Evolutionary conservation across 2,113 vertebrate genomes (phyloP), one percentile per base, ranked within the genome.

Genomic region (Pagrus major): DNA sequence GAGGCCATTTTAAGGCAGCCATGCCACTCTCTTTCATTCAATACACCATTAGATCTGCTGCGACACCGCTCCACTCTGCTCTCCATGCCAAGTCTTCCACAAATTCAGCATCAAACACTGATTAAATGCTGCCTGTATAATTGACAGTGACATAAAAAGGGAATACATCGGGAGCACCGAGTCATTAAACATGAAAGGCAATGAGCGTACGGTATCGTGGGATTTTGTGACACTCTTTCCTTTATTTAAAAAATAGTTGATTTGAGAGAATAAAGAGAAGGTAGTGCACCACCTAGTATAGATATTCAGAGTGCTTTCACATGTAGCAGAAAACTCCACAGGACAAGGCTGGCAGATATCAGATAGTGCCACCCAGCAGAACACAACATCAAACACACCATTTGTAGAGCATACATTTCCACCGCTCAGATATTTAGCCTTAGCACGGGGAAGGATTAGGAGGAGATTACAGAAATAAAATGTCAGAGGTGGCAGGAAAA

Each of bases 221-320:
- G 81, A 66, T 88, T 94, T 93, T 90, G 86, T 64, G 86, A 94
- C 91, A 93, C 91, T 88, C 81, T 92, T 93, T 90, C 63, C 91
- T 94, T 95, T 94, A 94, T 95, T 94, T 93, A 92, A 94, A 94
- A 94, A 94, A 94, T 93, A 94, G 76, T 80, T 91, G 84, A 92
- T 94, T 94, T 93, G n/a, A 52, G 86, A 93, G 84, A 92, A 86
- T 90, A 91, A 85, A 89, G 88, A 91, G 76, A 91, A 88, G 86
- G 91, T 90, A 87, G 90, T 93, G 88, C 90, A 93, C 87, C 93
- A 92, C 81, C 86, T 92, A 88, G 67, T 91, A 91, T 82, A 90
- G 84, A 92, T 90, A 93, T 91, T 90, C 66, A 89, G 92, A 94
- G 91, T 93, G 91, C 86, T 92, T 93, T 93, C 89, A 94, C 94